These are phyloP conservation scores for Meganola albula DNA, from an alignment of 2,888 invertebrate genomes.

Conservation along the genomic window DNA sequence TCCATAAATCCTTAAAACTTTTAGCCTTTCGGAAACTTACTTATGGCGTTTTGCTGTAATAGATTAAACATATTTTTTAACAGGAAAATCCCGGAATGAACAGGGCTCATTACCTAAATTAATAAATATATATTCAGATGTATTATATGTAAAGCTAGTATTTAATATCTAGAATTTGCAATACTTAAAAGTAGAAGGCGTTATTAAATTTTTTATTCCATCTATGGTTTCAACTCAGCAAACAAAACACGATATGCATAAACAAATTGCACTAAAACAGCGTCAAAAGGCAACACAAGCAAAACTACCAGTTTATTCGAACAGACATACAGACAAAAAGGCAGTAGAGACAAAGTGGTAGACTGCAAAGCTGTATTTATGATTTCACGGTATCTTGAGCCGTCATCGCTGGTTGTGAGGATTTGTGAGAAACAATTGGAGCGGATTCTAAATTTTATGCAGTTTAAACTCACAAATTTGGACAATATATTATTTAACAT, in stretches of 20 bases:
- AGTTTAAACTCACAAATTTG: constrained; percentile 13
- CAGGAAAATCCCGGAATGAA: too few species aligned
- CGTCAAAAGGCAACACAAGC: neutral
- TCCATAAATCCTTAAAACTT: too few species aligned
- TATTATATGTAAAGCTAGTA: too few species aligned
- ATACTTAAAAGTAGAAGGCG: too few species aligned
- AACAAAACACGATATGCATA: constrained; percentile 12
- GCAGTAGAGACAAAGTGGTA: constrained; percentile 24
- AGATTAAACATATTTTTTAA: too few species aligned
- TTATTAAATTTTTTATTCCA: constrained; percentile 8
- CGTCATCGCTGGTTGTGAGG: constrained; percentile 48
- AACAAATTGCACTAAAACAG: neutral
- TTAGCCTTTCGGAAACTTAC: too few species aligned
- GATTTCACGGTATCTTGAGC: constrained; percentile 58
- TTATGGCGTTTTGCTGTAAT: too few species aligned
- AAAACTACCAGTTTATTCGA: constrained; percentile 13
- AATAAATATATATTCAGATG: too few species aligned
- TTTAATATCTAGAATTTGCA: neutral
- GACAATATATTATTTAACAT: too few species aligned
- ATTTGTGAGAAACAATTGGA: constrained; percentile 33
- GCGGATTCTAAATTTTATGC: too few species aligned
- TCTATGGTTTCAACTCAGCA: constrained; percentile 11
- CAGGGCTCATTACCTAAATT: too few species aligned
- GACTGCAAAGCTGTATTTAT: constrained; percentile 55
- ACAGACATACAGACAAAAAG: constrained; percentile 29